Evolutionary conservation across 2,888 invertebrate species (phyloP), one percentile per base, ranked within the genome.

Genomic region (Phyllotreta striolata): DNA sequence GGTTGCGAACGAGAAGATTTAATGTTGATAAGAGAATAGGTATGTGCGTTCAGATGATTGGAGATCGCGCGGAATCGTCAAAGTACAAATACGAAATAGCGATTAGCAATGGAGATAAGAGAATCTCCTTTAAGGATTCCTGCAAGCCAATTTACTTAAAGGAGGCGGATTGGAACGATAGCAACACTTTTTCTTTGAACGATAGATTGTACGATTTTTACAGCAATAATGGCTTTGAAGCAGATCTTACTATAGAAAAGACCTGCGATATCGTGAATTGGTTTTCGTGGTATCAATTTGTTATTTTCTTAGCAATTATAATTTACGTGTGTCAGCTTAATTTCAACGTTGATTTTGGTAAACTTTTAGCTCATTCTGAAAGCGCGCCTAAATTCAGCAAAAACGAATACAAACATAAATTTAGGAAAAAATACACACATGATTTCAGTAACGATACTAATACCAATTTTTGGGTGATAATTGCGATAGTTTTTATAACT

Each of bases 161-260:
- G 6, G 52, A 52, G 9, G 10, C 14, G 1, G 52, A 52, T 37
- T 12, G 37, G 10, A 37, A 12, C 0, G 13, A 13, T 6, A 5
- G n/a, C 3, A 38, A 52, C 12, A 38, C 38, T 52, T 52, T 38
- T 39, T 52, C 10, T 39, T n/a, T 52, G 8, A n/a, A 7, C 14
- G 3, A 38, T 5, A 12, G 39, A 38, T 38, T 14, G 6, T 52
- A 9, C 8, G 7, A 12, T 1, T 52, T 52, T 52, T 52, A 52
- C 12, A 13, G 3, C 4, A 10, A 6, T 38, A 14, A 55, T 1
- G 6, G 6, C 8, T 55, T 24, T 40, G 10, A 55, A 9, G 10
- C 2, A 7, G 34, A 10, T n/a, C n/a, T 55, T 41, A 55, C 24
- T 41, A n/a, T 55, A 9, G 55, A 43, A 55, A 55, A 55, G 34